A percentile compares a stretch with the other conserved stretches of the same genome.
Conservation (phyloP, 2,797 vertebrate genomes). For the Mormyrus hasselquistii region DNA sequence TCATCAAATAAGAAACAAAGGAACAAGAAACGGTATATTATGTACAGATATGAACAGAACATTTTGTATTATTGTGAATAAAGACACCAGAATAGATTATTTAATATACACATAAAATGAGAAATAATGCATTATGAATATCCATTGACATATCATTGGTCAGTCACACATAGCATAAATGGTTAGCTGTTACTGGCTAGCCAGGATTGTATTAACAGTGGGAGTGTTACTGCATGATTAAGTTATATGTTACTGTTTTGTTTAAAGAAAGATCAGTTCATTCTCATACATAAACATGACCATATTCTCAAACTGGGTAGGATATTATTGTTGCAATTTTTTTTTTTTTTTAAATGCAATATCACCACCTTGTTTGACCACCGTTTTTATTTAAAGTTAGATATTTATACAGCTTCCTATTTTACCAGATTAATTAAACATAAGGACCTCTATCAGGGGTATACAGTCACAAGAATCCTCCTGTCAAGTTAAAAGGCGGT, state of each 20-base stretch:
- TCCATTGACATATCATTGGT: not conserved
- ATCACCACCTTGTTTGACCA: not conserved
- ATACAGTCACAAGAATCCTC: not conserved
- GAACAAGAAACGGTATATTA: not conserved
- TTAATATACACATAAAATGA: not conserved
- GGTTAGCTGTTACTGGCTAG: not conserved
- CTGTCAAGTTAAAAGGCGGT: not conserved
- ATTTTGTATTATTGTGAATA: slow-evolving; percentile 4
- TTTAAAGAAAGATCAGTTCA: not conserved
- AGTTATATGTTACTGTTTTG: not conserved
- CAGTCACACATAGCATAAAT: not conserved
- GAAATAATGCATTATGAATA: not conserved
- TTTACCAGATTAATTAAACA: not conserved
- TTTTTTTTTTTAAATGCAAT: not conserved
- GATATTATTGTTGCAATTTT: not conserved
- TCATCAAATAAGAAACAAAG: not conserved
- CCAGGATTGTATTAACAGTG: not conserved
- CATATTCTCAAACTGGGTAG: not conserved
- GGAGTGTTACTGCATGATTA: not conserved
- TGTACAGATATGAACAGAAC: not conserved
- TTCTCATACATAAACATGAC: not conserved
- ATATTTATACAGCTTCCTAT: not conserved
- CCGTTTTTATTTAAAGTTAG: not conserved
- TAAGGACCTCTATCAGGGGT: not conserved
- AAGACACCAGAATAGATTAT: not conserved